Conservation (phyloP, 2,888 invertebrate genomes). For the Ichneumon xanthorius region DNA sequence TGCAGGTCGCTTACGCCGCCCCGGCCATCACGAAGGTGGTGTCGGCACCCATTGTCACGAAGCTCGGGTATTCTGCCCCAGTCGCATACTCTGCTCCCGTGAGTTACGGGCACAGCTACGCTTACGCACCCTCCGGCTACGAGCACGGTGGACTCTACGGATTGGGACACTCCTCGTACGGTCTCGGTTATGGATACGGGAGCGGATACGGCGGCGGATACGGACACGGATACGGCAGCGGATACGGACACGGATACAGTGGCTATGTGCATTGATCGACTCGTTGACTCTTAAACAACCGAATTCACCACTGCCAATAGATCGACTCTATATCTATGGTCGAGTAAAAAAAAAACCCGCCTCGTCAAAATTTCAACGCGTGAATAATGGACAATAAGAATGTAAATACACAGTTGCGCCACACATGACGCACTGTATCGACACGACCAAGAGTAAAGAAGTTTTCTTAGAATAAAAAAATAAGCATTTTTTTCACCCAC, state of each 20-base stretch:
- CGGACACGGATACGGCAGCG: conserved; percentile 69
- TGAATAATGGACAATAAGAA: conserved; percentile 31
- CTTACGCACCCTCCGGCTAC: conserved; percentile 72
- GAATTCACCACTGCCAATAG: conserved; percentile 56
- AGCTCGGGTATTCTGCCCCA: conserved; percentile 75
- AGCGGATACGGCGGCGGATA: conserved; percentile 72
- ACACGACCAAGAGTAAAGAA: not conserved
- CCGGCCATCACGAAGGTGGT: conserved; percentile 75
- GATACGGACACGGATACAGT: conserved; percentile 68
- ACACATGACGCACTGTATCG: conserved; percentile 16
- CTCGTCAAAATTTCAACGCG: conserved; percentile 7
- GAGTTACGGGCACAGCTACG: conserved; percentile 72
- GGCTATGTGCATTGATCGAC: conserved; percentile 58
- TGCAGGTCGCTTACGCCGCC: conserved; percentile 73
- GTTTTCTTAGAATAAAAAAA: conserved; percentile 12
- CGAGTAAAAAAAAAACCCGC: not conserved
- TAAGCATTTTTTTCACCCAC: not conserved
- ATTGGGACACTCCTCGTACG: conserved; percentile 68
- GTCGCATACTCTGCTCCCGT: conserved; percentile 71
- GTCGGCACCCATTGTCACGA: conserved; percentile 73
- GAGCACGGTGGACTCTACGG: conserved; percentile 70
- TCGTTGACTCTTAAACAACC: conserved; percentile 34
- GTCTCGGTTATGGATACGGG: conserved; percentile 75
- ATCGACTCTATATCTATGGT: not conserved
- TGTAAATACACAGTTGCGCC: conserved; percentile 47